Evolutionary conservation across 2,888 invertebrate genomes (phyloP).

Genomic region (Sphinx pinastri): DNA sequence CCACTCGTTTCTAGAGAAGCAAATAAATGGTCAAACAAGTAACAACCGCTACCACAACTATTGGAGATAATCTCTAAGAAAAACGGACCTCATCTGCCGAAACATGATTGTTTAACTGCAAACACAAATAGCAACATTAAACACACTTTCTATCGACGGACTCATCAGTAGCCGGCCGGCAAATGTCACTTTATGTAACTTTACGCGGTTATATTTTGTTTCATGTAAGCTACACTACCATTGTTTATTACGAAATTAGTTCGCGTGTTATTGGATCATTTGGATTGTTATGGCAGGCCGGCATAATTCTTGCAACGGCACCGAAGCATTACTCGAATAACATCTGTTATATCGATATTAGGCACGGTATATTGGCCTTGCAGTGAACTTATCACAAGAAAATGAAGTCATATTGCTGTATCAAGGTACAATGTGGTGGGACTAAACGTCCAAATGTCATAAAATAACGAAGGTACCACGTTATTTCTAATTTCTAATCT

Average conservation of each 20-base stretch:
- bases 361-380: no score
- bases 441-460: no score
- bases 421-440: no score
- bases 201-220: constrained; percentile 61
- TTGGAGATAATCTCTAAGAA: constrained; percentile 14
- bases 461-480: no score
- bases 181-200: constrained; percentile 56
- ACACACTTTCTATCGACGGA: constrained; percentile 15
- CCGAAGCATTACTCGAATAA: no score
- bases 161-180: constrained; percentile 43
- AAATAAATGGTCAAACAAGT: not conserved
- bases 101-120: constrained; percentile 20
- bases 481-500: no score
- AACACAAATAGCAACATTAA: constrained; percentile 33
- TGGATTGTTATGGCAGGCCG: no score
- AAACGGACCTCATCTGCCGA: constrained; percentile 5
- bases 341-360: no score
- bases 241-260: constrained; percentile 17
- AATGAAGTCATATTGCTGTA: no score
- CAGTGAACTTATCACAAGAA: no score
- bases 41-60: not conserved
- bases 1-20: not conserved
- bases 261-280: not conserved
- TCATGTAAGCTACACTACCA: constrained; percentile 43
- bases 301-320: no score